Evolutionary conservation across 2,888 invertebrate genomes (phyloP), one percentile per base, ranked within the genome.

Genomic region (Pocota personata): DNA sequence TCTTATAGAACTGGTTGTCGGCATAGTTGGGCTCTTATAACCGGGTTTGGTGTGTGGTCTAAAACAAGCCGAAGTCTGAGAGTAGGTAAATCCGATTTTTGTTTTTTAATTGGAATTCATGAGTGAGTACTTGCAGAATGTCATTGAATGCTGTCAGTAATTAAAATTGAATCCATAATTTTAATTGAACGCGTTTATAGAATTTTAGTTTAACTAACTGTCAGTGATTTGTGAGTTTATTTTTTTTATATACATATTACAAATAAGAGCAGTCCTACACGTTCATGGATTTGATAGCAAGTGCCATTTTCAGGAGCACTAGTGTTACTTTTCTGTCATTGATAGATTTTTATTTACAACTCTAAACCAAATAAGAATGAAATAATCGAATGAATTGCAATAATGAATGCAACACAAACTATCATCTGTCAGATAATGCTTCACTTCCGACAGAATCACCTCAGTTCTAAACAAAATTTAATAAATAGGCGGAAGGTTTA

Each of bases 1-100:
- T 43, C 43, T 57, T 32, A 64, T 62, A 62, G 5, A 71, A 71
- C 71, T 64, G 73, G 75, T 73, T 80, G 43, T 67, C 30, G 14
- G 50, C 43, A 52, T 35, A 37, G 35, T 40, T 60, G 67, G 16
- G 32, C 12, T 24, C 52, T 43, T 35, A 35, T 35, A 80, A 80
- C 37, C 66, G n/a, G 66, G 37, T 76, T 37, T 69, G n/a, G 21
- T 67, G 62, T 82, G 75, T 82, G 60, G 75, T 73, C 67, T 69
- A 4, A 46, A 77, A 32, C 52, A 16, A 57, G 58, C 40, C 12
- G 4, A 10, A 16, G 40, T 64, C 6, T 30, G 6, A 52, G 35
- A 58, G 24, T 58, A n/a, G n/a, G n/a, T n/a, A 69, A 55, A 69
- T 62, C 12, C 32, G 5, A 24, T 72, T 58, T 52, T 69, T 69